A percentile compares a stretch with the other conserved stretches of the same genome.
These are phyloP conservation scores for Furnarius figulus DNA, from an alignment of 2,113 vertebrate species.

Conservation along the genomic window DNA sequence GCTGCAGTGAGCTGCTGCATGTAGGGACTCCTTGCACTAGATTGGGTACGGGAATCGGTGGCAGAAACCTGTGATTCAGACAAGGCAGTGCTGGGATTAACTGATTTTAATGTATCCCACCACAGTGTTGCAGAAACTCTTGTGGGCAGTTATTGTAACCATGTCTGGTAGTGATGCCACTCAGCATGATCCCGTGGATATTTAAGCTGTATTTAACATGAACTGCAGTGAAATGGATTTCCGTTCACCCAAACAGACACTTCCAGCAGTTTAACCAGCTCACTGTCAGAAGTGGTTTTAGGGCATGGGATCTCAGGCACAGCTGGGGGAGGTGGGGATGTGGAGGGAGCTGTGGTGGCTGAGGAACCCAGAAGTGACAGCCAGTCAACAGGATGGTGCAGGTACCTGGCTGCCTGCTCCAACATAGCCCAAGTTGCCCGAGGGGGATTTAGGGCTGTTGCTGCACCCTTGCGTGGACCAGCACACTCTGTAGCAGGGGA, in stretches of 20 bases:
- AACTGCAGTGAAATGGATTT: background rate
- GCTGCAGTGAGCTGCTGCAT: background rate
- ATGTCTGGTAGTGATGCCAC: background rate
- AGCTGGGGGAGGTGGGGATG: background rate
- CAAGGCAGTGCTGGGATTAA: background rate
- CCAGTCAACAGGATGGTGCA: accelerated
- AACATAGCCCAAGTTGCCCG: too few relatives aligned
- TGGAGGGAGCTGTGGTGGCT: background rate
- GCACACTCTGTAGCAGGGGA: accelerated
- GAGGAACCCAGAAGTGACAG: background rate
- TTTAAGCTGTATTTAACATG: background rate
- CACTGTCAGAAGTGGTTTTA: background rate
- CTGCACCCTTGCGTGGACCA: too few relatives aligned
- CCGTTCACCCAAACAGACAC: background rate
- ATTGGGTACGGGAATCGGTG: accelerated
- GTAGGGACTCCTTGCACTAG: accelerated
- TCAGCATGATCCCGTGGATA: background rate
- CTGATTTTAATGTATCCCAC: background rate
- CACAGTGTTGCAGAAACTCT: background rate
- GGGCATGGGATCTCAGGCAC: background rate
- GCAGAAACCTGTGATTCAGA: accelerated
- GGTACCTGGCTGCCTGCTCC: too few relatives aligned
- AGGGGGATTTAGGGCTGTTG: background rate
- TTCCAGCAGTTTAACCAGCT: background rate
- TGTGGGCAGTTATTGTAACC: accelerated